phyloP scores from a whole-genome alignment of 2,888 invertebrate species.

The Trichogramma dendrolimi region DNA sequence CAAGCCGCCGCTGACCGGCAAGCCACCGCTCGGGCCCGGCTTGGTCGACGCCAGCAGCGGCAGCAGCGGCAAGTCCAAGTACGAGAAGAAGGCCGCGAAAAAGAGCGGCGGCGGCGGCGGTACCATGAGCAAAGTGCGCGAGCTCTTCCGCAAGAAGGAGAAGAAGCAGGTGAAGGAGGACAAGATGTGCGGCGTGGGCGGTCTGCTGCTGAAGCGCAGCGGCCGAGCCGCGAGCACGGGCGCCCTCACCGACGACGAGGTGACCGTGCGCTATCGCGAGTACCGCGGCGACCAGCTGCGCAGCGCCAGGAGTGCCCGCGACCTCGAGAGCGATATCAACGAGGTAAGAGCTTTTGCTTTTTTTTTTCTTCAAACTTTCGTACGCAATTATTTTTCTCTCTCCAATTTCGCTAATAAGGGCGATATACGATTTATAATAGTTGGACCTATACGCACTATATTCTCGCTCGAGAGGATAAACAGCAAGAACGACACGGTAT shows the following conservation, averaged over 20 bases:
- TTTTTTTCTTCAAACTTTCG: background rate
- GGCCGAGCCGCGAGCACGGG: slow-evolving; percentile 40
- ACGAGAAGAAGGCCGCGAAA: slow-evolving; percentile 48
- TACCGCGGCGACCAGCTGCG: slow-evolving; percentile 48
- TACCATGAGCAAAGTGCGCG: slow-evolving; percentile 61
- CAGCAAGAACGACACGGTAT: no score
- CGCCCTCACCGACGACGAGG: slow-evolving; percentile 48
- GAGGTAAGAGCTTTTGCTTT: slow-evolving; percentile 39
- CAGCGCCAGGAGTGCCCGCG: slow-evolving; percentile 46
- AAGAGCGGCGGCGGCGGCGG: slow-evolving; percentile 47
- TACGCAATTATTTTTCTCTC: background rate
- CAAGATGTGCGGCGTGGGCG: slow-evolving; percentile 40
- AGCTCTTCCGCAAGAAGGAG: slow-evolving; percentile 71
- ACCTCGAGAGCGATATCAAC: slow-evolving; percentile 47
- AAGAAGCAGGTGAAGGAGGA: slow-evolving; percentile 61
- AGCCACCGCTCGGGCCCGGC: slow-evolving; percentile 44
- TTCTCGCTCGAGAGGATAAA: no score
- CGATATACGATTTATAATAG: background rate
- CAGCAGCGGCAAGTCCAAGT: slow-evolving; percentile 34
- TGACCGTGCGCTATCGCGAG: slow-evolving; percentile 47
- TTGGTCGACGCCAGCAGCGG: slow-evolving; percentile 49
- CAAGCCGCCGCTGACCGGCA: slow-evolving; percentile 38
- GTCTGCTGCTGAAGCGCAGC: slow-evolving; percentile 35
- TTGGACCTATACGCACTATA: no score
- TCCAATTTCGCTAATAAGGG: background rate